phyloP scores from a whole-genome alignment of 1,140 invertebrate genomes.

The Anastrepha ludens region DNA sequence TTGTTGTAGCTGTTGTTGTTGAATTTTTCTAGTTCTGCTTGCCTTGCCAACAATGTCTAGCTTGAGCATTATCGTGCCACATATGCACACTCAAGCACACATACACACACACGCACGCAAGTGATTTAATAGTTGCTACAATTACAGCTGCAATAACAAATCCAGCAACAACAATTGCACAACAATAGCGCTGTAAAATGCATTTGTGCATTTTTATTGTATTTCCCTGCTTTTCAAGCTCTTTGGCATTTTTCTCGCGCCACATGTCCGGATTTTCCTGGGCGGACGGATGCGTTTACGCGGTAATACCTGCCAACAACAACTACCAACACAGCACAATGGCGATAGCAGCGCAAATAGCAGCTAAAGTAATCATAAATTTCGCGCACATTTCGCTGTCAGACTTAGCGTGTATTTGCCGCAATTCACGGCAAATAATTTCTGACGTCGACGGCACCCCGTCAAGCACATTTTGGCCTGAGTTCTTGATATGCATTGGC shows the following conservation, averaged over 20 bases:
- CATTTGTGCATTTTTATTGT: background rate
- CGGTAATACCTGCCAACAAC: conserved; percentile 30
- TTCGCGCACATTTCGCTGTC: conserved; percentile 33
- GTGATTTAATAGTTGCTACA: background rate
- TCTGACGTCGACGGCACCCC: background rate
- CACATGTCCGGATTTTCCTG: conserved; percentile 36
- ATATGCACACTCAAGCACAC: background rate
- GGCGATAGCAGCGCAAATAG: background rate
- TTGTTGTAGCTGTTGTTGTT: background rate
- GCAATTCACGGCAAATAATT: background rate
- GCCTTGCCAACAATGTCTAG: conserved; percentile 5
- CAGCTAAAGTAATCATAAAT: conserved; percentile 27
- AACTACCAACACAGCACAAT: background rate
- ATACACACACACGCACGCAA: background rate
- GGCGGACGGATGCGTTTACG: conserved; percentile 40
- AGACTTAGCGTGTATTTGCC: background rate
- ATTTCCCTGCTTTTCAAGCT: background rate
- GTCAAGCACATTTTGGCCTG: background rate
- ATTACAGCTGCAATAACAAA: background rate
- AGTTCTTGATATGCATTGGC: background rate
- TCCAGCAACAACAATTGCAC: background rate
- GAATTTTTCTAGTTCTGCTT: background rate
- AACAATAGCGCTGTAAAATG: background rate
- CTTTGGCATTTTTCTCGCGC: background rate
- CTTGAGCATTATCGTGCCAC: background rate